Conservation (phyloP, 1,140 invertebrate genomes). For the Bombus sylvicola region DNA sequence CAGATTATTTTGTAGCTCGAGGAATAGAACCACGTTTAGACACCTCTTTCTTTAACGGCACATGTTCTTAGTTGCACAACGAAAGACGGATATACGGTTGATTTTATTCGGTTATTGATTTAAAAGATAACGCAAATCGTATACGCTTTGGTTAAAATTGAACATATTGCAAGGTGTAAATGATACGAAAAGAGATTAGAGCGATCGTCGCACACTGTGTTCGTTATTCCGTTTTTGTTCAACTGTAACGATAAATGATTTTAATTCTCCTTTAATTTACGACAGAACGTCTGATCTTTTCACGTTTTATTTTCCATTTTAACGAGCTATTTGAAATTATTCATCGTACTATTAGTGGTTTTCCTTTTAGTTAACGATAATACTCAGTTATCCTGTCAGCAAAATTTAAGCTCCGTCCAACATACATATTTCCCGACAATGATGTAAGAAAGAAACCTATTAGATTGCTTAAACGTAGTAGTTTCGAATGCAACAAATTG, state of each 20-base stretch:
- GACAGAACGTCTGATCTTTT: not conserved
- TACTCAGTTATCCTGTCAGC: not conserved
- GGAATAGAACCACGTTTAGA: not conserved
- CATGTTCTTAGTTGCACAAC: not conserved
- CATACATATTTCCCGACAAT: constrained; percentile 9
- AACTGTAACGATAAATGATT: not conserved
- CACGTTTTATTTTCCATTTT: not conserved
- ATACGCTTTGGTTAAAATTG: not conserved
- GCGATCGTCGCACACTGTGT: too few species aligned
- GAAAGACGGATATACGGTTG: too few species aligned
- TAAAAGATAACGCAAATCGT: not conserved
- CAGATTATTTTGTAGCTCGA: not conserved
- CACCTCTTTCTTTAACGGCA: not conserved
- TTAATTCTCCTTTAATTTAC: not conserved
- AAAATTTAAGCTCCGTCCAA: constrained; percentile 24
- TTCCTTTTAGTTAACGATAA: not conserved
- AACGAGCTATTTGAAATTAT: not conserved
- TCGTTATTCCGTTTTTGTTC: not conserved
- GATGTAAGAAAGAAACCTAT: constrained; percentile 41
- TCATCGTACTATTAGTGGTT: not conserved
- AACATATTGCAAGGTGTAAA: not conserved
- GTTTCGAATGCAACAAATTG: constrained; percentile 6
- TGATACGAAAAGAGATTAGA: not conserved
- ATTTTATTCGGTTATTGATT: not conserved
- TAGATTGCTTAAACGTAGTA: not conserved